Evolutionary conservation across 2,797 vertebrate genomes (phyloP).

Genomic region (Sciurus carolinensis): DNA sequence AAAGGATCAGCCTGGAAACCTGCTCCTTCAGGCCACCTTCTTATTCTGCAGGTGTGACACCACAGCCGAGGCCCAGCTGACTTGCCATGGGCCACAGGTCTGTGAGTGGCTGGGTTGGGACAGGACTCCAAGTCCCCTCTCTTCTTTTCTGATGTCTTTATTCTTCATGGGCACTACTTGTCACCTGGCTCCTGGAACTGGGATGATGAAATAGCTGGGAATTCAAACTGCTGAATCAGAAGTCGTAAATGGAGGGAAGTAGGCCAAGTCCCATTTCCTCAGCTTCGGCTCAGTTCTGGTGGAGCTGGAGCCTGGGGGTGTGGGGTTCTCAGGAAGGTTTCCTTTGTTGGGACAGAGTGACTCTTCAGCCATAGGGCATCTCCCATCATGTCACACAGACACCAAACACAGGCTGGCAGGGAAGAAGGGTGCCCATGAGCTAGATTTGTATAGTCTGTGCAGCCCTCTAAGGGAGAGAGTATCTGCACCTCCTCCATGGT

Average conservation of each 20-base stretch:
- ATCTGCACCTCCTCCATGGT: not conserved
- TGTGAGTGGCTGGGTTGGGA: not conserved
- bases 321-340: conserved; percentile 27
- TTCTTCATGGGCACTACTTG: not conserved
- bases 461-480: conserved; percentile 34
- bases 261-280: conserved; percentile 38
- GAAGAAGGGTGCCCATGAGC: not conserved
- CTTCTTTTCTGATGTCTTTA: not conserved
- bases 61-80: not conserved
- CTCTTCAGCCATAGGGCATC: conserved; percentile 32
- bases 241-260: conserved; percentile 8
- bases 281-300: conserved; percentile 52
- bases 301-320: conserved; percentile 19
- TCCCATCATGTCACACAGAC: conserved; percentile 22
- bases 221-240: not conserved
- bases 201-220: not conserved
- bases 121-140: not conserved
- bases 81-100: not conserved
- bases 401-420: conserved; percentile 6
- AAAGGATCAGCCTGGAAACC: not conserved
- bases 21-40: conserved; percentile 21
- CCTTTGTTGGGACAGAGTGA: conserved; percentile 44
- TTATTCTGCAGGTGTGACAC: not conserved
- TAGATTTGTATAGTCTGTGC: conserved; percentile 33
- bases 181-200: not conserved